Evolutionary conservation across 2,797 vertebrate species (phyloP).

Genomic region (Sorex maritimensis): DNA sequence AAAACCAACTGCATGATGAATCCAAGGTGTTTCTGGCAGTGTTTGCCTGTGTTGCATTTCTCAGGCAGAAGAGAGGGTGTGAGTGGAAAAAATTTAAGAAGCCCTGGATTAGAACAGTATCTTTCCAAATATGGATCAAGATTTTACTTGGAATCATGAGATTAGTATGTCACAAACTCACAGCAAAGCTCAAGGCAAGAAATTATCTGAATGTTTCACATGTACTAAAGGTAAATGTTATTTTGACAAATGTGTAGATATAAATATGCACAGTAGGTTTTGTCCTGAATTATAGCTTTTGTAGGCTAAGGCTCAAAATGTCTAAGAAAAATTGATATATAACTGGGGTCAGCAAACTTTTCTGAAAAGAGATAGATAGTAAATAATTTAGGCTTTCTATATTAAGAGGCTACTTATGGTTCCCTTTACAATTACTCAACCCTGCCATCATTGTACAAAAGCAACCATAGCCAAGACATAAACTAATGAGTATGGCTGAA

Average conservation of each 20-base stretch:
- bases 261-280: neutral
- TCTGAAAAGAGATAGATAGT: slow-evolving; percentile 22
- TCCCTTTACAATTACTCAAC: neutral
- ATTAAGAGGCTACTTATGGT: neutral
- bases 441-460: neutral
- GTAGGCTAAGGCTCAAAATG: slow-evolving; percentile 4
- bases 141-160: slow-evolving; percentile 28
- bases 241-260: neutral
- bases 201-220: neutral
- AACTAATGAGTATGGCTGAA: neutral
- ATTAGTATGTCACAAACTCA: neutral
- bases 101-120: neutral
- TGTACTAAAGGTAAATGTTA: slow-evolving; percentile 28
- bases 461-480: neutral
- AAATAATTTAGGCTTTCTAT: slow-evolving; percentile 45
- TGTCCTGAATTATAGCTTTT: slow-evolving; percentile 43
- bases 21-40: too few species aligned
- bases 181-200: neutral
- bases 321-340: neutral
- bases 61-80: too few species aligned
- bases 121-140: slow-evolving; percentile 42
- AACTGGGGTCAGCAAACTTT: neutral
- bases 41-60: too few species aligned
- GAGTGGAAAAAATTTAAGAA: too few species aligned
- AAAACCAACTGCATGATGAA: too few species aligned